Evolutionary conservation across 2,113 vertebrate genomes (phyloP), one percentile per base, ranked within the genome.

Genomic region (Ramphastos sulfuratus): DNA sequence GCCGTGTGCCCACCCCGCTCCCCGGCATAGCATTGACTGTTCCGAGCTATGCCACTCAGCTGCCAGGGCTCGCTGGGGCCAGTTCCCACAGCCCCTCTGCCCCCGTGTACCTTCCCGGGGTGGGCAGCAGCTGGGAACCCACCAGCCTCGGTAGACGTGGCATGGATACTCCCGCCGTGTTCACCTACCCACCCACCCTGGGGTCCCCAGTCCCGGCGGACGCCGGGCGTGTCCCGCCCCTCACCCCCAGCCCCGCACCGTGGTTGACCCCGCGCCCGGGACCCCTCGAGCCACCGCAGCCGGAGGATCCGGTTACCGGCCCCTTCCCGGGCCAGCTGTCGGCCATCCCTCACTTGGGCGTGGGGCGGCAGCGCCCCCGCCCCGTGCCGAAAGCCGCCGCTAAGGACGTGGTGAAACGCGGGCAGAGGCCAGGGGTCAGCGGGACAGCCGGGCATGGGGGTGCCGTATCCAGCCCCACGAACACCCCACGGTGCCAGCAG

Each of bases 241-340:
- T 69, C 71, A 33, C 55, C 35, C 56, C 27, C 15, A 5, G 81
- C n/a, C 4, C 61, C 37, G 60, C 52, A 1, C 42, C 8, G 56
- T 19, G 48, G 37, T 56, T n/a, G 37, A 56, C 37, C 46, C 42
- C 7, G 14, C 11, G 5, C 5, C 54, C 23, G 23, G 58, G 61
- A 52, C 66, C 52, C 52, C 31, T 35, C 15, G 28, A 72, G 35
- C 35, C 21, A 14, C 61, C 10, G 55, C 75, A 8, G 82, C 70
- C 27, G 35, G 48, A 10, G 64, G 83, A 87, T 92, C 90, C 59
- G 52, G 84, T 92, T 92, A 92, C 90, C 35, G 44, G 64, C 64
- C 89, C 71, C 35, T 25, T 37, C 37, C 37, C 42, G 52, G 72
- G 84, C 84, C 90, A 92, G 90, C 90, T 92, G 90, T 92, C 72